phyloP scores from a whole-genome alignment of 2,888 invertebrate species.

The Toxonevra muliebris region DNA sequence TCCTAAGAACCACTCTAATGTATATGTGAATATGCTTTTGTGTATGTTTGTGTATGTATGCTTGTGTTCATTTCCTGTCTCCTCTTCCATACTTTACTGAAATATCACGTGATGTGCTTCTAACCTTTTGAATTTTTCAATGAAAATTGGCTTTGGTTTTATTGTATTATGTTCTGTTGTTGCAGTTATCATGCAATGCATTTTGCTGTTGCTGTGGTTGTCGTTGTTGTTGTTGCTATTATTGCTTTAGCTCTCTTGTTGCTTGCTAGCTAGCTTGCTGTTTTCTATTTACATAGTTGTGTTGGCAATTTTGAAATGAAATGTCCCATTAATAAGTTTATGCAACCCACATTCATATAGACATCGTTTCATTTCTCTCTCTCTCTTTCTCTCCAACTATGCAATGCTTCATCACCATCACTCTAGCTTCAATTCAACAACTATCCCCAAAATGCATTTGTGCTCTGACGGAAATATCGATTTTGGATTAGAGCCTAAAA shows the following conservation, averaged over 20 bases:
- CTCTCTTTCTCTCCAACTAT: too few species aligned
- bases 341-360: constrained; percentile 6
- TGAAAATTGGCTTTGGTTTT: constrained; percentile 27
- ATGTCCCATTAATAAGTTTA: constrained; percentile 29
- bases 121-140: constrained; percentile 32
- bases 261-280: background rate
- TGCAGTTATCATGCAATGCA: background rate
- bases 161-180: background rate
- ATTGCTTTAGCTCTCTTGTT: constrained; percentile 10
- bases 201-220: constrained; percentile 14
- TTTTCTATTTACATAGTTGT: constrained; percentile 25
- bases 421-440: background rate
- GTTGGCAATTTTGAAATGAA: constrained; percentile 27
- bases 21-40: background rate
- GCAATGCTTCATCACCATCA: background rate
- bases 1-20: too few species aligned
- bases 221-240: constrained; percentile 7
- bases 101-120: constrained; percentile 6
- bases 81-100: background rate
- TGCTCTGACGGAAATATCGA: constrained; percentile 33
- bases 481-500: constrained; percentile 35
- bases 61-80: too few species aligned
- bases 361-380: background rate
- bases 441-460: constrained; percentile 9
- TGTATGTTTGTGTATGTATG: background rate